Conservation (phyloP, 2,888 invertebrate species). For the Diadegma fenestrale region DNA sequence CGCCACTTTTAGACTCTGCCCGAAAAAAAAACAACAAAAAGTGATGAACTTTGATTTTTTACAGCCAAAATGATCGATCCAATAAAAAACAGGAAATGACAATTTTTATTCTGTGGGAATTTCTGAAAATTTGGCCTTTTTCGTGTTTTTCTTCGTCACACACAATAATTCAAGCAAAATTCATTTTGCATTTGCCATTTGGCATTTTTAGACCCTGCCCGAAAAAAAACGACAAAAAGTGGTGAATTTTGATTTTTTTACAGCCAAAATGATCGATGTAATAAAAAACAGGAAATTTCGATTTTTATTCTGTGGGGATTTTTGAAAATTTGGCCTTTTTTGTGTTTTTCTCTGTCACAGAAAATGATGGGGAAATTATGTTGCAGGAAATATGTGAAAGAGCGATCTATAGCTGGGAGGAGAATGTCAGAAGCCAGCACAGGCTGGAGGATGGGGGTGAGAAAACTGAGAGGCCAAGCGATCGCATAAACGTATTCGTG, state of each 20-base stretch:
- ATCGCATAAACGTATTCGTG: conserved; percentile 83
- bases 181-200: neutral
- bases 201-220: neutral
- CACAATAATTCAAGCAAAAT: neutral
- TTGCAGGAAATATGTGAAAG: conserved; percentile 7
- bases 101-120: neutral
- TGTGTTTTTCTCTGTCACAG: neutral
- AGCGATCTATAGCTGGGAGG: neutral
- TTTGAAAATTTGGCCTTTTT: neutral
- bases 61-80: neutral
- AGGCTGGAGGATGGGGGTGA: conserved; percentile 62
- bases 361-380: conserved; percentile 15
- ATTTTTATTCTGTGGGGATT: neutral
- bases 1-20: neutral
- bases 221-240: neutral
- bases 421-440: conserved; percentile 27
- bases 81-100: neutral
- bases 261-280: neutral
- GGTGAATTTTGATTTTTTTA: neutral
- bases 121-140: neutral
- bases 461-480: conserved; percentile 79
- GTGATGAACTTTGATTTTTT: neutral
- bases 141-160: neutral
- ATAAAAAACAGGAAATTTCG: neutral
- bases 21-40: neutral